Evolutionary conservation across 2,113 vertebrate genomes (phyloP), one percentile per base, ranked within the genome.

Genomic region (Crocuta crocuta): DNA sequence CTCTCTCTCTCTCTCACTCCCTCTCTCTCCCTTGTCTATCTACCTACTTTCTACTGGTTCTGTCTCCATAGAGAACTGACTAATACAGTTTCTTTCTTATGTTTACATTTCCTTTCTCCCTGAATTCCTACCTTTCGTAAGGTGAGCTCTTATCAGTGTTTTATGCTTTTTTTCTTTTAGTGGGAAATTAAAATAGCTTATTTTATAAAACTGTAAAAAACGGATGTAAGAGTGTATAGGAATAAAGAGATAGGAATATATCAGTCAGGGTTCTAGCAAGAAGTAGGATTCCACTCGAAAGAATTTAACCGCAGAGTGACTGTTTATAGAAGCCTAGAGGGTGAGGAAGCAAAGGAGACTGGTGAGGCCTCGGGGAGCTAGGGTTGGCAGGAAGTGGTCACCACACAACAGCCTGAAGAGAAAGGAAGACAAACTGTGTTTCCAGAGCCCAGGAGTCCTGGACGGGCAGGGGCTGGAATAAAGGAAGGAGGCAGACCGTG

Each of bases 121-220:
- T 76, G 21, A 94, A 55, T 89, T 81, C 21, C 17, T 79, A n/a
- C 78, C 81, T 78, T 92, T 78, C 74, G 19, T 79, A 88, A 73
- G 55, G 24, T 48, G 7, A 96, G 65, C 65, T 65, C 53, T n/a
- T 7, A 89, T 68, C 17, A 89, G 24, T 70, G 35, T 50, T 84
- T 91, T 50, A 82, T 45, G 13, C 17, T 63, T 96, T 78, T 63
- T 78, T 76, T 71, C 24, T 63, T 90, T 83, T 48, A 70, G 48
- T 35, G 11, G 55, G 48, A 86, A 94, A 70, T 87, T 81, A 78
- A 83, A 45, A 79, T 74, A 61, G 70, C 70, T 92, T 94, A 81
- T 92, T 81, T 24, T 78, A 10, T 21, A 7, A 66, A 92, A 71
- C 55, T 82, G 39, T 65, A 92, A 71, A 80, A 76, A 55, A 61